Conservation (phyloP, 2,113 vertebrate species). For the Dasyurus viverrinus region DNA sequence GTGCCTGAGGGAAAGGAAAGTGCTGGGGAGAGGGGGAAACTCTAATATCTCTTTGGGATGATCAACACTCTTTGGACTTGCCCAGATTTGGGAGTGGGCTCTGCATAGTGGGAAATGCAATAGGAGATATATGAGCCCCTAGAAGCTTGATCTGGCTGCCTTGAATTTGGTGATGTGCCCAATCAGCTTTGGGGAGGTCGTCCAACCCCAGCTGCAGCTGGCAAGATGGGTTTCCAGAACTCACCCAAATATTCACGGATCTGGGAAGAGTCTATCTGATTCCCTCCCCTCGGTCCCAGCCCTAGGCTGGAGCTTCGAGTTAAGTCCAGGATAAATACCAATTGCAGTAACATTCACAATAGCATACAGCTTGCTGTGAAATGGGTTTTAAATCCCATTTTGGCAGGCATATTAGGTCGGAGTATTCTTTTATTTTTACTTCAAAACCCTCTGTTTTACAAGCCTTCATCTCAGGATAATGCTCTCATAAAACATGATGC, state of each 20-base stretch:
- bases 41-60: neutral
- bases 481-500: slow-evolving; percentile 78
- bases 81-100: neutral
- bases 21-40: neutral
- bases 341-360: slow-evolving; percentile 62
- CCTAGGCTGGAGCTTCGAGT: neutral
- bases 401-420: slow-evolving; percentile 52
- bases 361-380: slow-evolving; percentile 63
- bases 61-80: neutral
- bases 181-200: neutral
- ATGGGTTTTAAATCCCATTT: slow-evolving; percentile 64
- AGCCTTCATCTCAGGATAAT: slow-evolving; percentile 76
- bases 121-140: neutral
- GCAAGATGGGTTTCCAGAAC: neutral
- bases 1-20: neutral
- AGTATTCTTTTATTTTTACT: slow-evolving; percentile 60
- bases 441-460: slow-evolving; percentile 78
- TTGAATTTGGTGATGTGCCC: neutral
- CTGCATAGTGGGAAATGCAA: neutral
- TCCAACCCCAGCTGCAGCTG: neutral
- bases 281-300: neutral
- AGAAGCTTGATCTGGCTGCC: neutral
- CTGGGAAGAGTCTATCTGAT: neutral
- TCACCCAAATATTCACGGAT: neutral
- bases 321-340: slow-evolving; percentile 56